Evolutionary conservation across 2,113 vertebrate genomes (phyloP).

Genomic region (Tragelaphus strepsiceros): DNA sequence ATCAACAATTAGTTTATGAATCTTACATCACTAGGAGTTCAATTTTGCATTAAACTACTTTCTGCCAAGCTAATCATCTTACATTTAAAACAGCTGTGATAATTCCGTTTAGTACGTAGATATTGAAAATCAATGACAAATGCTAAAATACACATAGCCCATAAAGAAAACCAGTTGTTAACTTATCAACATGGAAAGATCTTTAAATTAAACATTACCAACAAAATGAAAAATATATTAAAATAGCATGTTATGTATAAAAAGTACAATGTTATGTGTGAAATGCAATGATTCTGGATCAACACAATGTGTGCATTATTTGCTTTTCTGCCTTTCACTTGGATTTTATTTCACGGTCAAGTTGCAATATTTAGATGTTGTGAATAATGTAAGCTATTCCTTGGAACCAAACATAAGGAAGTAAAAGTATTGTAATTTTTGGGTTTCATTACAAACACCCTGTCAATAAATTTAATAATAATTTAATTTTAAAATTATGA

Average conservation of each 20-base stretch:
- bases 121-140: slow-evolving; percentile 50
- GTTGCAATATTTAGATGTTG: slow-evolving; percentile 63
- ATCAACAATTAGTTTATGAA: slow-evolving; percentile 16
- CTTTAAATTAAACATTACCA: slow-evolving; percentile 59
- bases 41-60: slow-evolving; percentile 31
- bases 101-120: slow-evolving; percentile 48
- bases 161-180: slow-evolving; percentile 63
- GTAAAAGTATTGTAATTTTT: slow-evolving; percentile 68
- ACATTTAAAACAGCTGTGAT: slow-evolving; percentile 41
- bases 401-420: slow-evolving; percentile 52
- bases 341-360: slow-evolving; percentile 69
- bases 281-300: slow-evolving; percentile 54
- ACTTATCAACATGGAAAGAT: slow-evolving; percentile 59
- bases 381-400: slow-evolving; percentile 65
- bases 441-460: slow-evolving; percentile 49
- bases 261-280: slow-evolving; percentile 54
- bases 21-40: background rate
- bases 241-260: slow-evolving; percentile 59
- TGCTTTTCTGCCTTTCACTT: slow-evolving; percentile 69
- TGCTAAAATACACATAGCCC: slow-evolving; percentile 44
- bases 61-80: slow-evolving; percentile 58
- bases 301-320: slow-evolving; percentile 61
- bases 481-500: slow-evolving; percentile 45
- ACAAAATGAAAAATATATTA: slow-evolving; percentile 78
- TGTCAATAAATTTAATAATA: slow-evolving; percentile 41